Conservation (phyloP, 2,797 vertebrate genomes). For the Macrochelys suwanniensis region DNA sequence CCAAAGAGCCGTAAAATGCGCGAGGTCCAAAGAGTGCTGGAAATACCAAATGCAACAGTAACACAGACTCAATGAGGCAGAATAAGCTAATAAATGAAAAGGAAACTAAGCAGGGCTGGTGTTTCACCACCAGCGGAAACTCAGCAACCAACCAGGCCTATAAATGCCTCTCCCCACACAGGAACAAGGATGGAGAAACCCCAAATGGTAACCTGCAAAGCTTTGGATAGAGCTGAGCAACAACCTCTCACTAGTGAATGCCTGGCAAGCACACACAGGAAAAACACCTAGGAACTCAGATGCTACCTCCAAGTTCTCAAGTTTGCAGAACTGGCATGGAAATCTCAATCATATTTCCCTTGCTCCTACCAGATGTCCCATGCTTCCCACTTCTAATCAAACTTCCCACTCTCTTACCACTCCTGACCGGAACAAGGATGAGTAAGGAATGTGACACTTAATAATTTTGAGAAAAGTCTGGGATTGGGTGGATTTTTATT, state of each 20-base stretch:
- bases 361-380: background rate
- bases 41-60: background rate
- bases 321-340: rapidly evolving
- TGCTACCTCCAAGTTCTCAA: rapidly evolving
- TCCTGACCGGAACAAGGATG: background rate
- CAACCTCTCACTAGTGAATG: rapidly evolving
- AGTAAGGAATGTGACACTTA: background rate
- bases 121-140: background rate
- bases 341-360: background rate
- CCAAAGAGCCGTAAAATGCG: constrained; percentile 15
- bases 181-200: background rate
- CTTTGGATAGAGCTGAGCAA: background rate
- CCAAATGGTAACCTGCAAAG: background rate
- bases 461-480: background rate
- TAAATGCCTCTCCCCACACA: background rate
- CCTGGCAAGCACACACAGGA: background rate
- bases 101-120: background rate
- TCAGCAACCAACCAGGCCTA: background rate
- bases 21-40: background rate
- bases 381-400: background rate
- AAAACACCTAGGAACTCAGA: background rate
- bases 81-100: background rate
- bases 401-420: background rate
- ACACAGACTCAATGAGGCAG: background rate
- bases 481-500: background rate